These are phyloP conservation scores for Anguilla marmorata DNA, from an alignment of 2,797 vertebrate species.

Conservation along the genomic window DNA sequence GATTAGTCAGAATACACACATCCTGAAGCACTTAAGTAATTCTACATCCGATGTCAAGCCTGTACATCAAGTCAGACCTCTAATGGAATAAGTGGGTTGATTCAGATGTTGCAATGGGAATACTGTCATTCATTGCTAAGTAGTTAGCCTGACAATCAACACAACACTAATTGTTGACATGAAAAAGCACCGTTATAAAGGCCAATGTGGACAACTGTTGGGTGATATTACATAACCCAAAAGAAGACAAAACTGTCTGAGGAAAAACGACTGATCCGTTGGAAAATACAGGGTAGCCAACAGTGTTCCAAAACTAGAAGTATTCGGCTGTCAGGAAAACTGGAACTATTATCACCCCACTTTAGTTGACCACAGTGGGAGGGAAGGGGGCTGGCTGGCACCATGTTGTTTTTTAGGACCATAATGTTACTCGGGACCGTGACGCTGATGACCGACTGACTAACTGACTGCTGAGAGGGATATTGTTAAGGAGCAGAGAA, in stretches of 20 bases:
- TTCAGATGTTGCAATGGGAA: not conserved
- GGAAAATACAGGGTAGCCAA: not conserved
- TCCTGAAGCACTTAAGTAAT: not conserved
- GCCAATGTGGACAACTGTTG: not conserved
- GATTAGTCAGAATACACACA: not conserved
- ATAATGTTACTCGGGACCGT: not conserved
- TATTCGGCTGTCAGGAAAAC: not conserved
- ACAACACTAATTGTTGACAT: not conserved
- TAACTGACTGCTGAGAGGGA: not conserved
- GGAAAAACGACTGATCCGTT: not conserved
- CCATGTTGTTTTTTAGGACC: not conserved
- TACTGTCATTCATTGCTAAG: not conserved
- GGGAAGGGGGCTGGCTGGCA: not conserved
- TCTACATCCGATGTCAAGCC: not conserved
- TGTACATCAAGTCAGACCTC: constrained; percentile 2
- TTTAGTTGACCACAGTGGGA: not conserved
- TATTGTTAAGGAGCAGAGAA: not conserved
- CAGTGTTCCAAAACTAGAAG: not conserved
- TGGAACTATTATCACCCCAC: not conserved
- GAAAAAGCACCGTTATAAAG: not conserved
- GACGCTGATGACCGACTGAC: not conserved
- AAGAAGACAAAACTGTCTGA: not conserved
- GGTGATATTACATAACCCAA: not conserved
- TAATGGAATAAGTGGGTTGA: not conserved
- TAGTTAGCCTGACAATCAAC: not conserved